These are phyloP conservation scores for Dolichopus griseipennis DNA, from an alignment of 2,888 invertebrate species.

Conservation along the genomic window DNA sequence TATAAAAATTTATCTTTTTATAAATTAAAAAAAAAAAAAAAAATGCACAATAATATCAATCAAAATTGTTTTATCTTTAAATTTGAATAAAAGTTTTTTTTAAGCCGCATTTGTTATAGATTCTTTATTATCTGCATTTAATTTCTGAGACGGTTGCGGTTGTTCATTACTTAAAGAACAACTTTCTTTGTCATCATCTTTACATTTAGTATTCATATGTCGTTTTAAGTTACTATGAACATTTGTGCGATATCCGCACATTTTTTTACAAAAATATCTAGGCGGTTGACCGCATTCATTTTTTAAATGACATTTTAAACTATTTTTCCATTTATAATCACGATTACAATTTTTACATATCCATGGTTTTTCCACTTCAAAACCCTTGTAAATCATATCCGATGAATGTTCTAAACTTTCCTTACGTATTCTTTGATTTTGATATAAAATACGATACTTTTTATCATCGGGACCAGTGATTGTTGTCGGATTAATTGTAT, in stretches of 20 bases:
- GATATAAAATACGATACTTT: constrained; percentile 40
- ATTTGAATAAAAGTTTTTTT: neutral
- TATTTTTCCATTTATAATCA: constrained; percentile 65
- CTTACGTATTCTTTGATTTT: constrained; percentile 42
- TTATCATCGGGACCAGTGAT: constrained; percentile 36
- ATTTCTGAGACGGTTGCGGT: neutral
- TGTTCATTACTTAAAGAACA: neutral
- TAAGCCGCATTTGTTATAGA: constrained; percentile 25
- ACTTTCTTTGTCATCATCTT: constrained; percentile 37
- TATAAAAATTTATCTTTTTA: too few relatives aligned
- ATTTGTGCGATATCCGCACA: constrained; percentile 44
- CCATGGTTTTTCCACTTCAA: constrained; percentile 44
- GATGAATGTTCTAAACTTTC: constrained; percentile 42
- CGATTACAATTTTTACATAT: constrained; percentile 61
- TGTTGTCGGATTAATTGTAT: constrained; percentile 26
- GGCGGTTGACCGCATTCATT: constrained; percentile 57
- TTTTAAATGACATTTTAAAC: constrained; percentile 60
- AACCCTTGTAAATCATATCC: constrained; percentile 42
- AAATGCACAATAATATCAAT: too few relatives aligned
- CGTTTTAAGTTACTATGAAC: constrained; percentile 44
- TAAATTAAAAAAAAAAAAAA: too few relatives aligned
- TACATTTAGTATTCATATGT: constrained; percentile 43
- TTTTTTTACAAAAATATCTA: constrained; percentile 42
- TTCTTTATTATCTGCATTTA: neutral
- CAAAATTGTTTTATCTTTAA: too few relatives aligned